Evolutionary conservation across 1,140 invertebrate species (phyloP).

Genomic region (Drosophila simulans): DNA sequence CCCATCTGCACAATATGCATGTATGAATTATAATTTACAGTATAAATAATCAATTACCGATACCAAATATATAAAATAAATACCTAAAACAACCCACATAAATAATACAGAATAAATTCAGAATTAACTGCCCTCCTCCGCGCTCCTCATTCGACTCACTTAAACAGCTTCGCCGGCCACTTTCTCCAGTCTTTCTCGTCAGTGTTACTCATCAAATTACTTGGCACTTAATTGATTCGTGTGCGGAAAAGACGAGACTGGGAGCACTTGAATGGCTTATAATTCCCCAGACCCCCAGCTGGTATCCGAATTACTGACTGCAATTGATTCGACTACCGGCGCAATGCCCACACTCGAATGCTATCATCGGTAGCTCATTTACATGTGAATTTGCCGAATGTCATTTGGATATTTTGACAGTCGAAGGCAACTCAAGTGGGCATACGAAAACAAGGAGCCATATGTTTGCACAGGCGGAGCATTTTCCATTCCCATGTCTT

Average conservation of each 20-base stretch:
- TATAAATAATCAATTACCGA: neutral
- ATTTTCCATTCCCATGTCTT: neutral
- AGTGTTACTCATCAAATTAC: constrained; percentile 4
- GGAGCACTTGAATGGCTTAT: constrained; percentile 18
- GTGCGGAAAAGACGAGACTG: neutral
- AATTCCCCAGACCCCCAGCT: constrained; percentile 39
- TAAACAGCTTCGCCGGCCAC: neutral
- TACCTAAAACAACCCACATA: neutral
- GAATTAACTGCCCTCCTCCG: neutral
- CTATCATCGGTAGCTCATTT: constrained; percentile 39
- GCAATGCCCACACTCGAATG: neutral
- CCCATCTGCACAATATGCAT: neutral
- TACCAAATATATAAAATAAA: neutral
- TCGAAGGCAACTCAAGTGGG: constrained; percentile 25
- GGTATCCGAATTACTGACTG: constrained; percentile 8
- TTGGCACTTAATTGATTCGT: constrained; percentile 23
- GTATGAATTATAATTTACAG: too few relatives aligned
- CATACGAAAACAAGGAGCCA: constrained; percentile 39
- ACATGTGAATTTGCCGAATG: constrained; percentile 46
- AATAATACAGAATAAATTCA: neutral
- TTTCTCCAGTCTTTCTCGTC: neutral
- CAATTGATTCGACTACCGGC: constrained; percentile 28
- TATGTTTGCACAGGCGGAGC: constrained; percentile 14
- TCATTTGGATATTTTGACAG: constrained; percentile 45
- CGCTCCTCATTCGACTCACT: neutral